Percentiles rank a stretch among this genome's conserved stretches.
Conservation (phyloP, 2,888 invertebrate genomes). For the Limnephilus marmoratus region DNA sequence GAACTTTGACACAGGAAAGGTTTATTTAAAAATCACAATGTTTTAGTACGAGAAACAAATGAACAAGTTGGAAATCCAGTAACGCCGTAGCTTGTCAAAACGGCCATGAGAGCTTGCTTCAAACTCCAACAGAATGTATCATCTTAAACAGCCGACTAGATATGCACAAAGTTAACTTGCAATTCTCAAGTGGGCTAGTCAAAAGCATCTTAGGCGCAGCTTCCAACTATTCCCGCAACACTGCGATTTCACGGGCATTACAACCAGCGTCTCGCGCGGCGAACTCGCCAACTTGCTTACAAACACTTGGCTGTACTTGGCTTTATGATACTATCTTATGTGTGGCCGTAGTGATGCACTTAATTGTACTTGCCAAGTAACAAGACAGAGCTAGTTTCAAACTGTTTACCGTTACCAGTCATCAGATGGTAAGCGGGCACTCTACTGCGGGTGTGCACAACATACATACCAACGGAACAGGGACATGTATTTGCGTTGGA, state of each 20-base stretch:
- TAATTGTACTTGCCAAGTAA: conserved; percentile 27
- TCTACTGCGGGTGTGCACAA: background rate
- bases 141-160: conserved; percentile 1
- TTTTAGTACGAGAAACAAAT: background rate
- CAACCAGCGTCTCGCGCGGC: background rate
- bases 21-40: no score
- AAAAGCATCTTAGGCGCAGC: background rate
- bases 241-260: conserved; percentile 4
- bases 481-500: background rate
- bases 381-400: conserved; percentile 24
- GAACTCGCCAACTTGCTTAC: background rate
- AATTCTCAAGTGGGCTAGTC: background rate
- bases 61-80: background rate
- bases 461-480: background rate
- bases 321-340: background rate
- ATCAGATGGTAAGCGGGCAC: conserved; percentile 36
- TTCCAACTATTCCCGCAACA: conserved; percentile 12
- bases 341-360: background rate
- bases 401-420: conserved; percentile 40
- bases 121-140: background rate
- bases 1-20: no score
- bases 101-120: background rate
- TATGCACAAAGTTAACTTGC: conserved; percentile 6
- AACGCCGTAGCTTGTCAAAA: background rate
- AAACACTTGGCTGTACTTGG: background rate